Conservation (phyloP, 2,113 vertebrate genomes). For the Sciurus niger region DNA sequence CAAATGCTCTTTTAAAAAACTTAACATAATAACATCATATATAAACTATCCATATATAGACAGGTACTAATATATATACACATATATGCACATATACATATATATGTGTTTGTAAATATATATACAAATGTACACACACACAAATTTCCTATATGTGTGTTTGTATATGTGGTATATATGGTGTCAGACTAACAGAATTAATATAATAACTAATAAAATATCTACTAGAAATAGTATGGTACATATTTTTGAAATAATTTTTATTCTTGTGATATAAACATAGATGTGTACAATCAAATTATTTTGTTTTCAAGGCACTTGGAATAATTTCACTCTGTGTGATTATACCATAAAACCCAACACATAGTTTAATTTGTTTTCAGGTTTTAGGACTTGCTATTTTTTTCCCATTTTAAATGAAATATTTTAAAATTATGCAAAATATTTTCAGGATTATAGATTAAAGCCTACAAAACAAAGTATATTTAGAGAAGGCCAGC, state of each 20-base stretch:
- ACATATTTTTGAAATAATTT: neutral
- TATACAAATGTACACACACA: neutral
- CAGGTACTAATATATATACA: neutral
- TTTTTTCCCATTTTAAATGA: conserved; percentile 13
- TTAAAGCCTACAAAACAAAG: neutral
- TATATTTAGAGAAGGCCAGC: neutral
- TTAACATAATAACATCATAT: neutral
- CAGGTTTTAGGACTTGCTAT: neutral
- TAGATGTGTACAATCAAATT: neutral
- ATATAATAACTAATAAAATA: neutral
- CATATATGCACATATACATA: neutral
- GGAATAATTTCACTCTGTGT: neutral
- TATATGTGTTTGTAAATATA: neutral
- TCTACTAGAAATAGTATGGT: neutral
- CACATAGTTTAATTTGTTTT: neutral
- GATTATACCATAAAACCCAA: neutral
- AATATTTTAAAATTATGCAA: neutral
- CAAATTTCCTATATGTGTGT: neutral
- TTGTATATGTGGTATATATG: too few species aligned
- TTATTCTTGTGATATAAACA: neutral
- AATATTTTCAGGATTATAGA: neutral
- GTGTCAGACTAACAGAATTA: neutral
- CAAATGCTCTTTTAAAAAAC: neutral
- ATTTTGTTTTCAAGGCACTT: neutral
- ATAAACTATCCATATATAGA: neutral